These are phyloP conservation scores for Lithophane leautieri DNA, from an alignment of 2,888 invertebrate genomes.

Conservation along the genomic window DNA sequence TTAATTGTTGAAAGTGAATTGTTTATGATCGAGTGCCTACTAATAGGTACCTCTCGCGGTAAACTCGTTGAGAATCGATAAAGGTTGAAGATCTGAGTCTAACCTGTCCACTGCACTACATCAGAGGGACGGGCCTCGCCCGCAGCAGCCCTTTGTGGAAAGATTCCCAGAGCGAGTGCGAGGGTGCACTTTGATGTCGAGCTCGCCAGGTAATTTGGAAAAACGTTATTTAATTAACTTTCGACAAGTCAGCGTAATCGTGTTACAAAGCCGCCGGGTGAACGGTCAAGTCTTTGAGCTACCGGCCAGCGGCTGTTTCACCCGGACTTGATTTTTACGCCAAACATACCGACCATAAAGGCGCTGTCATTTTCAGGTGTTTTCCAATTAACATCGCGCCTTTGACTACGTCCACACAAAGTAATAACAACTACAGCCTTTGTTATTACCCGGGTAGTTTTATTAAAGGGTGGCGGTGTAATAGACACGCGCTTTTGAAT, in stretches of 20 bases:
- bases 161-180: slow-evolving; percentile 82
- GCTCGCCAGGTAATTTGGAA: slow-evolving; percentile 89
- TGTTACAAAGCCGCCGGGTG: slow-evolving; percentile 88
- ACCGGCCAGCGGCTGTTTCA: slow-evolving; percentile 71
- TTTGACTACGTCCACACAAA: slow-evolving; percentile 86
- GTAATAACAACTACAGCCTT: slow-evolving; percentile 81
- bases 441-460: slow-evolving; percentile 84
- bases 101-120: slow-evolving; percentile 82
- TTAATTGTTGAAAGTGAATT: slow-evolving; percentile 72
- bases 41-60: slow-evolving; percentile 25
- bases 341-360: slow-evolving; percentile 86
- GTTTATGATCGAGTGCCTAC: slow-evolving; percentile 58
- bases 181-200: slow-evolving; percentile 86
- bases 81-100: slow-evolving; percentile 76
- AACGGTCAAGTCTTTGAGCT: slow-evolving; percentile 88
- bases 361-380: slow-evolving; percentile 89
- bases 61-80: slow-evolving; percentile 69
- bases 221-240: slow-evolving; percentile 91
- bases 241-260: slow-evolving; percentile 90
- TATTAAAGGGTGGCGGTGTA: slow-evolving; percentile 80
- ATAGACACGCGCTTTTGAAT: slow-evolving; percentile 75
- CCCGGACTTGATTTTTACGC: slow-evolving; percentile 88
- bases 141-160: slow-evolving; percentile 86
- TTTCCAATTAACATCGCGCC: slow-evolving; percentile 89
- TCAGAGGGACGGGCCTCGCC: slow-evolving; percentile 83